phyloP scores from a whole-genome alignment of 1,140 invertebrate genomes.

The Pristionchus pacificus region DNA sequence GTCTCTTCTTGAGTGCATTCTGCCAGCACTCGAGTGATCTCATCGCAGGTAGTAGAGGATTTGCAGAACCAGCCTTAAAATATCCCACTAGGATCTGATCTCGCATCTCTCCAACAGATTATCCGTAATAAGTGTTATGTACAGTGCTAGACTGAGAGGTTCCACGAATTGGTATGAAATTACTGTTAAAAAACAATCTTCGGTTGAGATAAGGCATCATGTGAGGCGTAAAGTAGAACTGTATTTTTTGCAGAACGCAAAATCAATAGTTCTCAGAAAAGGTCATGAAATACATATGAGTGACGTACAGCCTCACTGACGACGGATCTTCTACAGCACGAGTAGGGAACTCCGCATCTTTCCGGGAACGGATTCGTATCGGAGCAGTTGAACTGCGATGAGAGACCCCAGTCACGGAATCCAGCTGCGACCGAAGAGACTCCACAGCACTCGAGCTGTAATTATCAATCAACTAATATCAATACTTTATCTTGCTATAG shows the following conservation, averaged over 20 bases:
- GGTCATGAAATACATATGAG: too few species aligned
- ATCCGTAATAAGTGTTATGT: too few species aligned
- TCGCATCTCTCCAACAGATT: too few species aligned
- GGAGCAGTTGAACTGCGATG: slow-evolving; percentile 54
- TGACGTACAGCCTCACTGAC: slow-evolving; percentile 47
- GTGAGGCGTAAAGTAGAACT: too few species aligned
- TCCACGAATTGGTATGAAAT: too few species aligned
- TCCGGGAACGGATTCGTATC: slow-evolving; percentile 54
- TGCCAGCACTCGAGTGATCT: slow-evolving; percentile 55
- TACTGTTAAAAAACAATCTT: too few species aligned
- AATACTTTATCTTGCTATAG: neutral
- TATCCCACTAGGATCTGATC: too few species aligned
- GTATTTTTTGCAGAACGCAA: too few species aligned
- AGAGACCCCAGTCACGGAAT: slow-evolving; percentile 54
- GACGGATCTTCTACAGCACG: slow-evolving; percentile 49
- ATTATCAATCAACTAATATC: slow-evolving; percentile 22
- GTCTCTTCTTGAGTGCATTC: slow-evolving; percentile 53
- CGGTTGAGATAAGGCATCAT: too few species aligned
- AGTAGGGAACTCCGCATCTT: slow-evolving; percentile 55
- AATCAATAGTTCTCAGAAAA: too few species aligned
- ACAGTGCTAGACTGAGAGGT: too few species aligned
- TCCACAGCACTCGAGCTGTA: slow-evolving; percentile 56
- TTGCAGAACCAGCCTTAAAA: slow-evolving; percentile 38
- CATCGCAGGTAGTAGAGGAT: slow-evolving; percentile 51
- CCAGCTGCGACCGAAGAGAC: slow-evolving; percentile 50